A percentile compares a stretch with the other conserved stretches of the same genome.
Evolutionary conservation across 2,113 vertebrate genomes (phyloP).

Genomic region (Lophochroa leadbeateri): DNA sequence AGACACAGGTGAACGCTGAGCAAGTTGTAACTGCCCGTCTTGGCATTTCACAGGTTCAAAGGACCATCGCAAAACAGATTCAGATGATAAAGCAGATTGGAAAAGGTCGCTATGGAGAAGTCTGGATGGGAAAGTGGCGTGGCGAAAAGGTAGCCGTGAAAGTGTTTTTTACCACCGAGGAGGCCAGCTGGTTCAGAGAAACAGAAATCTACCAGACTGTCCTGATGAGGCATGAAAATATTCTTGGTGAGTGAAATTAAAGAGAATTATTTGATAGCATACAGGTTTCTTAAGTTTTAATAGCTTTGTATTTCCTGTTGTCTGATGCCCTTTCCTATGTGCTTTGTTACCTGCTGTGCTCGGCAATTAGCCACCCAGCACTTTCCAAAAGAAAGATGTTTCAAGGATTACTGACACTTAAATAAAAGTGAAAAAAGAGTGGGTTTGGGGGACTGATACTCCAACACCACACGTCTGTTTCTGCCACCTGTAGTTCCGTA

Average conservation of each 20-base stretch:
- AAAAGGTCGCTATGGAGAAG: slow-evolving; percentile 96
- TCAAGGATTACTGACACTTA: neutral
- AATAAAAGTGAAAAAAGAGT: neutral
- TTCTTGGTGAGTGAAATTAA: slow-evolving; percentile 84
- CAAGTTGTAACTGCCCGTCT: neutral
- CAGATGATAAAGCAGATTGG: slow-evolving; percentile 99
- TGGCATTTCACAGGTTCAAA: slow-evolving; percentile 85
- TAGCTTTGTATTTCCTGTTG: neutral
- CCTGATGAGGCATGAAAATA: slow-evolving; percentile 97
- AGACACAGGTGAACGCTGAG: neutral
- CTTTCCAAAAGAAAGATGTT: neutral
- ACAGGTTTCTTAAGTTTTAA: neutral
- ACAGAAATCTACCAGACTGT: slow-evolving; percentile 99
- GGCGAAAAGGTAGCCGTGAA: slow-evolving; percentile 96
- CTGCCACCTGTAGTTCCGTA: neutral
- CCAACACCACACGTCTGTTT: neutral
- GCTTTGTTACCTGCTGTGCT: slow-evolving; percentile 1
- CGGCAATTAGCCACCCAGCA: neutral
- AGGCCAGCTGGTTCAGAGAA: slow-evolving; percentile 98
- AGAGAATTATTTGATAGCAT: neutral
- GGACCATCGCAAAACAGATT: slow-evolving; percentile 98
- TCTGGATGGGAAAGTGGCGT: slow-evolving; percentile 97
- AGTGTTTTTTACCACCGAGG: slow-evolving; percentile 96
- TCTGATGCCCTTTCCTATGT: neutral
- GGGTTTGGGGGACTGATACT: neutral